Base-by-base conservation (phyloP, 2,113 vertebrate genomes). In the Ancistrus triradiatus region DNA sequence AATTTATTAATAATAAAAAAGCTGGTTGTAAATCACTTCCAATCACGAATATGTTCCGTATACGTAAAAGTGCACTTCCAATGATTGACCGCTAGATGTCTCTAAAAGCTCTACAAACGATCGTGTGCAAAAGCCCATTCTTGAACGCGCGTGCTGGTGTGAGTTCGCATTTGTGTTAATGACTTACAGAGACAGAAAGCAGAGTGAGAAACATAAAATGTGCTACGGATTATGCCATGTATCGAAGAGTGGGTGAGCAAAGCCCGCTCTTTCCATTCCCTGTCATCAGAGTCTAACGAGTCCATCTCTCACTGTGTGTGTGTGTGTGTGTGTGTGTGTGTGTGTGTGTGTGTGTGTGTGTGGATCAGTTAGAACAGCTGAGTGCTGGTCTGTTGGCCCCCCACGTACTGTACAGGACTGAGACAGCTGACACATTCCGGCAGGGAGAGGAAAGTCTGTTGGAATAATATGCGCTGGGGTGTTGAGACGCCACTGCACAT, bases 391-490 rank as follows among this genome's bases (percentile, higher is more conserved):
- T 22, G 19, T 22, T 55, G 52, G 24, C 47, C 46, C 61, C 74
- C 73, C 52, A 73, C 69, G 79, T 69, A 70, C 75, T 70, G 70
- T 49, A 25, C 51, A 27, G 38, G 49, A 48, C 19, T 24, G 27
- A 53, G 59, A 75, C 73, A 65, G 69, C 78, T 86, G 82, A 84
- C 73, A 78, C 77, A 82, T 84, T 74, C 78, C 73, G 68, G 60
- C 77, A 66, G 81, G 70, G 66, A 59, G 72, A 81, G 78, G 78
- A 77, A 87, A 84, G 85, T 75, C 80, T 64, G 59, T 31, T 69
- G 72, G 56, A 72, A 79, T 72, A 81, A 79, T 80, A 76, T 62
- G 59, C 25, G 62, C 9, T 51, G 35, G 18, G 49, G 60, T 74
- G 61, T 49, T 33, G 60, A 69, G 61, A 74, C 50, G 51, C 58